Percentiles rank a stretch among this genome's conserved stretches.
Conservation (phyloP, 2,113 vertebrate species). For the Gulo gulo region DNA sequence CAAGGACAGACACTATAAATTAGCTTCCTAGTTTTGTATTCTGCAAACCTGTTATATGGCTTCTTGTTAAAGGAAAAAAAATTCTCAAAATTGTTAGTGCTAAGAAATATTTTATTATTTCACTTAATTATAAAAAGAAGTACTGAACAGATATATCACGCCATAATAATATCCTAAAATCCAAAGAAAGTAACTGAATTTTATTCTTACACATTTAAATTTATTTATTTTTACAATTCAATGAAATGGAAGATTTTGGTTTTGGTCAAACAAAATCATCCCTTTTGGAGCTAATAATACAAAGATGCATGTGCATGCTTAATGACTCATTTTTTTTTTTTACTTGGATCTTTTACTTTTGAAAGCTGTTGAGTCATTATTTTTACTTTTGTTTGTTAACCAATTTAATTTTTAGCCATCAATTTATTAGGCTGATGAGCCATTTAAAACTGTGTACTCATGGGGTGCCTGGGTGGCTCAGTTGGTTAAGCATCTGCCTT, state of each 20-base stretch:
- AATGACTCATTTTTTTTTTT: neutral
- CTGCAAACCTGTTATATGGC: neutral
- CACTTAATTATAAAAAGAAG: conserved; percentile 8
- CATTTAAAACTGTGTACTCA: conserved; percentile 51
- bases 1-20: neutral
- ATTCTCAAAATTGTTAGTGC: neutral
- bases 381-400: neutral
- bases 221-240: neutral
- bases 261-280: neutral
- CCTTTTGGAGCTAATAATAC: neutral
- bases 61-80: neutral
- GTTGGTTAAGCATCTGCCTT: no score
- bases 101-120: conserved; percentile 12
- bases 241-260: neutral
- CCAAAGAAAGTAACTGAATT: neutral
- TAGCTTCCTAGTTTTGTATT: neutral
- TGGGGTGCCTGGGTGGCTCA: no score
- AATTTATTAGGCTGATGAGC: neutral
- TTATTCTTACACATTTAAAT: neutral
- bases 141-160: neutral
- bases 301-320: neutral
- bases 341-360: neutral
- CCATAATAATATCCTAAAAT: neutral
- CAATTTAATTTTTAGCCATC: neutral
- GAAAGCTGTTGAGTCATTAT: neutral